Conservation (phyloP, 2,113 vertebrate genomes). For the Hippocampus zosterae region DNA sequence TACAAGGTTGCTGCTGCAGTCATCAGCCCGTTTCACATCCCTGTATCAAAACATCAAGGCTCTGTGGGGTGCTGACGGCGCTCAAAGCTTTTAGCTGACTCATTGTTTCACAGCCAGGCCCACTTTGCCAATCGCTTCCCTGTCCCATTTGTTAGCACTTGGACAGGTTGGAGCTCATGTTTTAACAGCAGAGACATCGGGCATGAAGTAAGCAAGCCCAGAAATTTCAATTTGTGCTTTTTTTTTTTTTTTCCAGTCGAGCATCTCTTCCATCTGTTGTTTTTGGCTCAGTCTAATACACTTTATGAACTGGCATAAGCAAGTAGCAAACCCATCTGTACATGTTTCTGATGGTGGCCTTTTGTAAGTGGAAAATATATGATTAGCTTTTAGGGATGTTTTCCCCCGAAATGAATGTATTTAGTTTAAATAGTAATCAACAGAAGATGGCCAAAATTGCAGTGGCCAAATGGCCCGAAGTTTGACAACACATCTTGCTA, state of each 20-base stretch:
- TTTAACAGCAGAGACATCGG: constrained; percentile 31
- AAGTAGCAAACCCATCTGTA: not conserved
- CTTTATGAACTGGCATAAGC: constrained; percentile 1
- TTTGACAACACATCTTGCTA: not conserved
- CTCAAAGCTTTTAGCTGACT: constrained; percentile 67
- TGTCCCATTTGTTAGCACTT: constrained; percentile 52
- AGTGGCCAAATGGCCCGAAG: not conserved
- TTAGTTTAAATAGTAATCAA: not conserved
- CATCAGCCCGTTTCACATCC: constrained; percentile 36
- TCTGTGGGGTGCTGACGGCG: constrained; percentile 65
- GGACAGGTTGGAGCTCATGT: constrained; percentile 44
- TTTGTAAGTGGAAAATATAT: not conserved
- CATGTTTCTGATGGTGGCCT: not conserved
- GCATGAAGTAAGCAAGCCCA: constrained; percentile 3
- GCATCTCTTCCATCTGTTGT: not conserved
- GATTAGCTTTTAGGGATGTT: not conserved
- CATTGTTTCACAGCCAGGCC: constrained; percentile 55
- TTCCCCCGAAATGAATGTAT: not conserved
- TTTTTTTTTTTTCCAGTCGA: not conserved
- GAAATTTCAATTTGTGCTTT: not conserved
- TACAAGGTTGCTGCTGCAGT: constrained; percentile 35
- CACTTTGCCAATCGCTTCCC: constrained; percentile 40
- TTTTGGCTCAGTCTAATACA: not conserved
- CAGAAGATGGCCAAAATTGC: not conserved
- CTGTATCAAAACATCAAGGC: constrained; percentile 62